Evolutionary conservation across 2,113 vertebrate species (phyloP).

Genomic region (Acrocephalus kingi): DNA sequence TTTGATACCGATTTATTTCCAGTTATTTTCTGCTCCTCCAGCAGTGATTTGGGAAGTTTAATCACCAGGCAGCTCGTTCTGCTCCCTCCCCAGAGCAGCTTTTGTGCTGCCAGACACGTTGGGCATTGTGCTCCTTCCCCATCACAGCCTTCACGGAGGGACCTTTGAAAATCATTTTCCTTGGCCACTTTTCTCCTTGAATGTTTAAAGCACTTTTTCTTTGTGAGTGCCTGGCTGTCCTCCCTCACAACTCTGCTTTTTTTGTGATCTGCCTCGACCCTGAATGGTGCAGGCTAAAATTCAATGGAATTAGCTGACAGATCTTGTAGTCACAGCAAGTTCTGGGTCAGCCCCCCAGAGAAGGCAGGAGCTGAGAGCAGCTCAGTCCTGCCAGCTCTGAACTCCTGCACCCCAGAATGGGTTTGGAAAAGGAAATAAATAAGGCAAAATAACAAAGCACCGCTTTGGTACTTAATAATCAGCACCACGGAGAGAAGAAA

Average conservation of each 20-base stretch:
- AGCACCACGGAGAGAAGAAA: not conserved
- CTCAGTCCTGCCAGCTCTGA: not conserved
- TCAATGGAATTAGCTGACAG: not conserved
- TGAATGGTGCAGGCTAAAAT: not conserved
- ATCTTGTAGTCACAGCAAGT: not conserved
- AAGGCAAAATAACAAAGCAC: not conserved
- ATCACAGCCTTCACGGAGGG: not conserved
- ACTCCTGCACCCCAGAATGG: not conserved
- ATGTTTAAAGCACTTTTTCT: not conserved
- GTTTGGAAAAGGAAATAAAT: not conserved
- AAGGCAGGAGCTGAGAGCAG: not conserved
- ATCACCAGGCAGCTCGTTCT: slow-evolving; percentile 42
- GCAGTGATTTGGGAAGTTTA: slow-evolving; percentile 50
- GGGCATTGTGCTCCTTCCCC: not conserved
- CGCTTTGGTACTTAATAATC: not conserved
- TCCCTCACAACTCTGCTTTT: not conserved
- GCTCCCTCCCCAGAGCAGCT: slow-evolving; percentile 37
- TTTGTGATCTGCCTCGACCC: not conserved
- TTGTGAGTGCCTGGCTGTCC: not conserved
- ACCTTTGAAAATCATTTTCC: slow-evolving; percentile 25
- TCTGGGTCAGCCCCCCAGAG: not conserved
- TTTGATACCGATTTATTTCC: not conserved
- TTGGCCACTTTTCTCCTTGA: not conserved
- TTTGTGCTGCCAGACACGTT: not conserved
- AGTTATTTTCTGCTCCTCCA: slow-evolving; percentile 6